phyloP scores from a whole-genome alignment of 2,888 invertebrate genomes.

The Tenthredo notha region DNA sequence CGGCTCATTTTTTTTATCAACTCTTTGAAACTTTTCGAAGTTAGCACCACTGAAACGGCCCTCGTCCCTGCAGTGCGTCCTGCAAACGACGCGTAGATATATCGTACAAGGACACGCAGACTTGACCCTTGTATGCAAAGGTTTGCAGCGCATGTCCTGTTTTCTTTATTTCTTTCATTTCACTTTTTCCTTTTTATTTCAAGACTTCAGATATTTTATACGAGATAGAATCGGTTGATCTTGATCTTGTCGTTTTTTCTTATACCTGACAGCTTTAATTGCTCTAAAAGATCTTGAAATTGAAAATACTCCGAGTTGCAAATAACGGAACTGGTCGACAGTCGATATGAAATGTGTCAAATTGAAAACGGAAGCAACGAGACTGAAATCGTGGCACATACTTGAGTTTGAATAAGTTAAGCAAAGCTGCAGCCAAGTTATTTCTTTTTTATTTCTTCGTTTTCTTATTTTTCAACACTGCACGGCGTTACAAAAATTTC shows the following conservation, averaged over 20 bases:
- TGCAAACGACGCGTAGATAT: conserved; percentile 32
- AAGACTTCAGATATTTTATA: conserved; percentile 11
- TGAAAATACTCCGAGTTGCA: background rate
- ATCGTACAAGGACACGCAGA: conserved; percentile 48
- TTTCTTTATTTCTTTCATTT: conserved; percentile 1
- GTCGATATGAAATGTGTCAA: background rate
- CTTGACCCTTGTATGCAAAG: conserved; percentile 38
- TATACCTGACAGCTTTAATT: background rate
- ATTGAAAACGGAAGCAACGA: background rate
- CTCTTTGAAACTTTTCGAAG: conserved; percentile 32
- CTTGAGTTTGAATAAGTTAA: background rate
- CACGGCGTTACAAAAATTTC: background rate
- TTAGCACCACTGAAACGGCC: conserved; percentile 41
- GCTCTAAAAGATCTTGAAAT: background rate
- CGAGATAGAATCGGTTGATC: background rate
- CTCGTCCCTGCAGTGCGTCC: conserved; percentile 7
- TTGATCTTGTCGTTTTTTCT: background rate
- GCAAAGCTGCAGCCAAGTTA: background rate
- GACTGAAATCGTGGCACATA: background rate
- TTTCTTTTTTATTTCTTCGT: background rate
- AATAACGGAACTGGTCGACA: background rate
- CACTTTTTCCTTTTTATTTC: background rate
- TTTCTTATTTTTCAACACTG: background rate
- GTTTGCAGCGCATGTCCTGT: conserved; percentile 12
- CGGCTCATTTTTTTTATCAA: conserved; percentile 32